Evolutionary conservation across 2,888 invertebrate genomes (phyloP).

Genomic region (Gasteruption jaculator): DNA sequence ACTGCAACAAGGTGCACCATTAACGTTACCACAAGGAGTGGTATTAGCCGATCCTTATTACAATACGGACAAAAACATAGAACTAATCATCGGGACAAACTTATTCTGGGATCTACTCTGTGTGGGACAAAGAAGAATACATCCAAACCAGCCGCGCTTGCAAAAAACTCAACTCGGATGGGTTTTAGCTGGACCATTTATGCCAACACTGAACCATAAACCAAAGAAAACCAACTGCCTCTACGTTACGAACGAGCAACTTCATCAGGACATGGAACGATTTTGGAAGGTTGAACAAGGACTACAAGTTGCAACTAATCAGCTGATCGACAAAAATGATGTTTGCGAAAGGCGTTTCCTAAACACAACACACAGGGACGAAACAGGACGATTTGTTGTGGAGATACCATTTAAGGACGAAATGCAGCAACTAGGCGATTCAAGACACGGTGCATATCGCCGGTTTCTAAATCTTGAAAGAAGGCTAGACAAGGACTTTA

Average conservation of each 20-base stretch:
- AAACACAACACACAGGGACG: background rate
- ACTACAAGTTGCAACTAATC: no score
- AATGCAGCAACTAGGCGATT: background rate
- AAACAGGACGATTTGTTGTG: background rate
- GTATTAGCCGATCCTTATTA: conserved; percentile 18
- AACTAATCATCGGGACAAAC: conserved; percentile 18
- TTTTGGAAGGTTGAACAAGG: conserved; percentile 7
- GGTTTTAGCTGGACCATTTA: background rate
- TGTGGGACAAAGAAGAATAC: conserved; percentile 10
- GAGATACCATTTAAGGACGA: background rate
- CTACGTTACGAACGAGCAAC: conserved; percentile 1
- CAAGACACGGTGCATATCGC: background rate
- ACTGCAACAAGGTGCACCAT: conserved; percentile 10
- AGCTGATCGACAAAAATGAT: background rate
- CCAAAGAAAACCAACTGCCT: background rate
- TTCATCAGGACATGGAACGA: background rate
- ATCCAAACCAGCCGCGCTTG: background rate
- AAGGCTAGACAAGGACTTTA: background rate
- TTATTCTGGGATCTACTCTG: conserved; percentile 14
- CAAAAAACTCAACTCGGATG: conserved; percentile 10
- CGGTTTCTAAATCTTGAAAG: background rate
- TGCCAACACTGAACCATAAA: background rate
- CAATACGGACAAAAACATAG: conserved; percentile 10
- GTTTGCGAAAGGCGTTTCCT: conserved; percentile 4
- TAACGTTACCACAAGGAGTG: conserved; percentile 9